A percentile compares a stretch with the other conserved stretches of the same genome.
Evolutionary conservation across 2,113 vertebrate species (phyloP).

Genomic region (Dasyornis broadbenti): DNA sequence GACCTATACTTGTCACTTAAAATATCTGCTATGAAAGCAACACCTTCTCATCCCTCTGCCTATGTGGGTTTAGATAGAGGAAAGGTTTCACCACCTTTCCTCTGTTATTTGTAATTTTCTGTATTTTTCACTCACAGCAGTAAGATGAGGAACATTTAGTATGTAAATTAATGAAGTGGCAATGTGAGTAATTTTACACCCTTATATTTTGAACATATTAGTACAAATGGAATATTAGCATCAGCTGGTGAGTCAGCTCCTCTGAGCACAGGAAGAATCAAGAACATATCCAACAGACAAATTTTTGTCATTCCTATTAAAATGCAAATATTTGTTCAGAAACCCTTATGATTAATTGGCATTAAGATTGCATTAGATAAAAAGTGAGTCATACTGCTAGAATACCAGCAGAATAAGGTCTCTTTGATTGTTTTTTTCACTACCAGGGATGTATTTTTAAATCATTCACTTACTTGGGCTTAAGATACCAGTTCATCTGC

Average conservation of each 20-base stretch:
- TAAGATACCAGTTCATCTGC: background rate
- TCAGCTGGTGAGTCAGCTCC: background rate
- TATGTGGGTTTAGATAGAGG: background rate
- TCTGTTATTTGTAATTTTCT: background rate
- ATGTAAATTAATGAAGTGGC: background rate
- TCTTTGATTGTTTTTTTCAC: background rate
- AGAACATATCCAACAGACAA: background rate
- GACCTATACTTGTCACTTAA: background rate
- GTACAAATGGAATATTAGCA: background rate
- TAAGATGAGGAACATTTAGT: background rate
- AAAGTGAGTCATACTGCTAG: background rate
- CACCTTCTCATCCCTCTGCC: background rate
- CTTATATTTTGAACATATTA: background rate
- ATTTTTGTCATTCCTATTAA: slow-evolving; percentile 7
- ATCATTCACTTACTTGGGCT: background rate
- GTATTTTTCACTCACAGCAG: background rate
- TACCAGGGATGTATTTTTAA: background rate
- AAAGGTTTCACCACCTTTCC: background rate
- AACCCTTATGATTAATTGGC: background rate
- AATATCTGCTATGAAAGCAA: background rate
- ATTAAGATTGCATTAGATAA: background rate
- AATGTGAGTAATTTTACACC: slow-evolving; percentile 5
- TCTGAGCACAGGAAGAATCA: background rate
- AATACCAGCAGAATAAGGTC: background rate
- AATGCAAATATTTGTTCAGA: slow-evolving; percentile 43